A percentile compares a stretch with the other conserved stretches of the same genome.
phyloP scores from a whole-genome alignment of 2,888 invertebrate genomes.

The Leptopilina syphax region DNA sequence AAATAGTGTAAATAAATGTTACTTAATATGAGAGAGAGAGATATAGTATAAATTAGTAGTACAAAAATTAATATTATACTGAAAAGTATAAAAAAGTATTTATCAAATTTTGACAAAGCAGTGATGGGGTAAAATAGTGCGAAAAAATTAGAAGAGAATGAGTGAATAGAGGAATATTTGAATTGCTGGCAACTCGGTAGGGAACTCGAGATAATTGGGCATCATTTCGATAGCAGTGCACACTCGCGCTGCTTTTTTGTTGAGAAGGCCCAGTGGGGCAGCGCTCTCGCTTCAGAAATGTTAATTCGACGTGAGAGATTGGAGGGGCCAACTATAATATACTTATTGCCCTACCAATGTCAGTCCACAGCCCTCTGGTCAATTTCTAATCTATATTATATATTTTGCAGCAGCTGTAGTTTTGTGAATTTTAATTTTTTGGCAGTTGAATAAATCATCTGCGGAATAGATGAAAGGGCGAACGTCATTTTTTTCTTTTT shows the following conservation, averaged over 20 bases:
- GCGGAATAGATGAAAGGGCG: not conserved
- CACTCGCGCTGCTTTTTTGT: conserved; percentile 9
- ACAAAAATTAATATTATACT: no score
- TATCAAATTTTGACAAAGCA: not conserved
- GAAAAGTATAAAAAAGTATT: no score
- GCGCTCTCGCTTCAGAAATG: conserved; percentile 42
- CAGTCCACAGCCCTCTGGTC: conserved; percentile 7
- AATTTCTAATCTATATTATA: conserved; percentile 25
- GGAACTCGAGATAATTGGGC: conserved; percentile 59
- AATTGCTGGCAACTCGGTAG: conserved; percentile 52
- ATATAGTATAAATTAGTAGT: no score
- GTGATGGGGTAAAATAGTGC: conserved; percentile 28
- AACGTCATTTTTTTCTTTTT: no score
- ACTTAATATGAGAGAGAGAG: no score
- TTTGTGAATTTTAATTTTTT: not conserved
- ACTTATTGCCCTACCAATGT: conserved; percentile 18
- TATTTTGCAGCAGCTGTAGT: not conserved
- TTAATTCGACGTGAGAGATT: conserved; percentile 56
- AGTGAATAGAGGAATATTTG: conserved; percentile 48
- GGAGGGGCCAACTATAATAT: conserved; percentile 43
- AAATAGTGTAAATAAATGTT: no score
- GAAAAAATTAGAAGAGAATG: conserved; percentile 17
- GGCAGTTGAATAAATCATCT: no score
- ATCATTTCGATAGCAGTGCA: conserved; percentile 56
- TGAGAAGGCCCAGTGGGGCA: conserved; percentile 22